Conservation (phyloP, 2,113 vertebrate genomes). For the Bagarius yarrelli region DNA sequence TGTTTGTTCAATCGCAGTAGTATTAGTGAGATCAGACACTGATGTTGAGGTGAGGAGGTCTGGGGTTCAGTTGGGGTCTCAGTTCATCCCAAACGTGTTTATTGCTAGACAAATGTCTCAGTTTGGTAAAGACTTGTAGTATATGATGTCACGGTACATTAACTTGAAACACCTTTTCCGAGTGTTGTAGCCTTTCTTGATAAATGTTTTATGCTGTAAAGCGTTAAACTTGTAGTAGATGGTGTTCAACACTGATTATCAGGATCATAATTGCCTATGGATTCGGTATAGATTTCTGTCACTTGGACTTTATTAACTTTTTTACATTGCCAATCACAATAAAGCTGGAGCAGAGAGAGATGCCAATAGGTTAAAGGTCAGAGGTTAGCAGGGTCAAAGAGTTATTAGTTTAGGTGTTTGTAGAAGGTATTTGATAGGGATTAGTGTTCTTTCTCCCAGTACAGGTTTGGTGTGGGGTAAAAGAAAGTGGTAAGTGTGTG, state of each 20-base stretch:
- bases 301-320: slow-evolving; percentile 30
- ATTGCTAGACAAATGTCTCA: too few species aligned
- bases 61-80: too few species aligned
- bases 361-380: slow-evolving; percentile 32
- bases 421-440: not conserved
- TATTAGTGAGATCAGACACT: too few species aligned
- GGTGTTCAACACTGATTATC: not conserved
- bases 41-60: too few species aligned
- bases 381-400: slow-evolving; percentile 27
- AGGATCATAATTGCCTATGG: not conserved
- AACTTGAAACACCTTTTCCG: not conserved
- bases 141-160: not conserved
- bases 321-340: not conserved
- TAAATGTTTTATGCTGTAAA: too few species aligned
- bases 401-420: slow-evolving; percentile 31
- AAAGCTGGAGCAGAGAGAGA: slow-evolving; percentile 1
- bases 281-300: slow-evolving; percentile 26
- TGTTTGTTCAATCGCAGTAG: too few species aligned
- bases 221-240: too few species aligned
- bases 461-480: not conserved
- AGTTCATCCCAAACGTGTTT: too few species aligned
- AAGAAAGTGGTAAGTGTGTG: not conserved
- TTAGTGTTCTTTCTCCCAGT: not conserved
- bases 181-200: not conserved
- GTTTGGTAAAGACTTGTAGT: too few species aligned